These are phyloP conservation scores for Argyresthia albistria DNA, from an alignment of 2,888 invertebrate genomes.

Conservation along the genomic window DNA sequence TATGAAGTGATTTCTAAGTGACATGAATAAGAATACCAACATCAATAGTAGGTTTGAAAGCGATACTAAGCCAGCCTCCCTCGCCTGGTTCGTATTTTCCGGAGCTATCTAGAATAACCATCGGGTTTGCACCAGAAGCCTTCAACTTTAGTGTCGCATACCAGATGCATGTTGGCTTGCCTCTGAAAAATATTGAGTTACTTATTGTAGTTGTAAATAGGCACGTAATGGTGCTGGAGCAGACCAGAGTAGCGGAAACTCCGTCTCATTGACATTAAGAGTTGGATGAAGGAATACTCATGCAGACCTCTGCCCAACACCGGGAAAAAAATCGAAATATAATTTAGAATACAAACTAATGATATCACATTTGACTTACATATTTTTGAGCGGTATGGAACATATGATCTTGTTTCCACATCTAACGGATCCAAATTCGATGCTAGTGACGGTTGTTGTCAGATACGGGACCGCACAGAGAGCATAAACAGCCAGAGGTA, in stretches of 20 bases:
- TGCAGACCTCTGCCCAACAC: no score
- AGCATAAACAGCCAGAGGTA: constrained; percentile 71
- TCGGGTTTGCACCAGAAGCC: constrained; percentile 35
- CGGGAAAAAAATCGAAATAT: no score
- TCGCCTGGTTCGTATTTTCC: constrained; percentile 64
- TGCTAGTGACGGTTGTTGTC: constrained; percentile 36
- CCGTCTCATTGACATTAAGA: no score
- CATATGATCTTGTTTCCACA: constrained; percentile 72
- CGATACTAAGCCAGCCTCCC: constrained; percentile 62
- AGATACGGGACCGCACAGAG: constrained; percentile 73
- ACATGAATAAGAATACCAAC: constrained; percentile 16
- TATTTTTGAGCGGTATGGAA: constrained; percentile 68
- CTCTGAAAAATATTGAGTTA: constrained; percentile 38
- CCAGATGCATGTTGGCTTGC: constrained; percentile 72
- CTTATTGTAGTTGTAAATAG: not conserved
- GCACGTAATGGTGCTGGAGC: no score
- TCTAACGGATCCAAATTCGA: constrained; percentile 72
- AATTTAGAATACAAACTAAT: no score
- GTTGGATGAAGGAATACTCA: no score
- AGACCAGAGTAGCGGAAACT: no score
- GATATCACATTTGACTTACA: constrained; percentile 46
- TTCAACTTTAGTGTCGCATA: constrained; percentile 46
- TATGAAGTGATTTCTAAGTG: not conserved
- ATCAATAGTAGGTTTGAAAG: constrained; percentile 70
- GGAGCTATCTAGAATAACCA: constrained; percentile 43